Conservation (phyloP, 2,113 vertebrate genomes). For the Dermatemys mawii region DNA sequence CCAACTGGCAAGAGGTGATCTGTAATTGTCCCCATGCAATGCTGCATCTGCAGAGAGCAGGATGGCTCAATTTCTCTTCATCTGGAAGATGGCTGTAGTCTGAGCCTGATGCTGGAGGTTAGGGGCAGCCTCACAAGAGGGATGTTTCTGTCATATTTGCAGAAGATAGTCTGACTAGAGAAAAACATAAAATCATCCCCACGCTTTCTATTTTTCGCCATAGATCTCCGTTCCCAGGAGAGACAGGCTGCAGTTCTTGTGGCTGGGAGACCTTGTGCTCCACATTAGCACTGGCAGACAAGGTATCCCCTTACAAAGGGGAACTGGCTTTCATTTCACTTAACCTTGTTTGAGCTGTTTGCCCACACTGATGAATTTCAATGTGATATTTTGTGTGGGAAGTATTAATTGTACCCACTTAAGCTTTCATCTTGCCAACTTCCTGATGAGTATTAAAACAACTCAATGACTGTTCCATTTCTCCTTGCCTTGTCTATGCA, state of each 20-base stretch:
- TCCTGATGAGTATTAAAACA: neutral
- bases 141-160: neutral
- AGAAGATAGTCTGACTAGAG: neutral
- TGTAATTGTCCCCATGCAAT: accelerated
- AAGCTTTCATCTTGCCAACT: neutral
- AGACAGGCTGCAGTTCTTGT: neutral
- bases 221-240: neutral
- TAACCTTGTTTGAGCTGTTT: neutral
- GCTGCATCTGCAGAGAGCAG: neutral
- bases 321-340: neutral
- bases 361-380: neutral
- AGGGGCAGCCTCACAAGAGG: neutral
- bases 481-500: constrained; percentile 59
- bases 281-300: accelerated
- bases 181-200: accelerated
- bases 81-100: neutral
- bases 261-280: neutral
- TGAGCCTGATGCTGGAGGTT: neutral
- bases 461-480: constrained; percentile 12
- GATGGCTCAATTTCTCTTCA: neutral
- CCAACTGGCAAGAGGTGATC: neutral
- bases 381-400: neutral
- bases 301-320: accelerated
- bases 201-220: neutral
- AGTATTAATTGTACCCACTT: neutral